These are phyloP conservation scores for Anniella stebbinsi DNA, from an alignment of 2,797 vertebrate species.

Conservation along the genomic window DNA sequence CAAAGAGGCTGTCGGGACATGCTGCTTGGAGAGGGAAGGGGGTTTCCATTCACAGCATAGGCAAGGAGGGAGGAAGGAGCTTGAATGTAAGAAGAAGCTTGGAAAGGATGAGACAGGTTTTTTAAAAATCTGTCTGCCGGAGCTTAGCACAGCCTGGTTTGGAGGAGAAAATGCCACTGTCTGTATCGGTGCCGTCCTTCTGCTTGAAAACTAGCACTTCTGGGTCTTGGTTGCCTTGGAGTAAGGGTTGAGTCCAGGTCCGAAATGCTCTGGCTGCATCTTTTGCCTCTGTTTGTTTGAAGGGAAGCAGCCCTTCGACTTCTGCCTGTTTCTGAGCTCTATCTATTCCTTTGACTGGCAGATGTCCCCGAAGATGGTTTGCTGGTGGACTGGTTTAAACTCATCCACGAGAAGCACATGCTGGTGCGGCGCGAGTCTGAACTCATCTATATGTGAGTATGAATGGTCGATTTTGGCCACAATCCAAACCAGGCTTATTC, in stretches of 20 bases:
- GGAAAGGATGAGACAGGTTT: not conserved
- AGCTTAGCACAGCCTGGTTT: not conserved
- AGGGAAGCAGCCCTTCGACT: not conserved
- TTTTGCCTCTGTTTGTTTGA: not conserved
- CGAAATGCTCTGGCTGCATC: not conserved
- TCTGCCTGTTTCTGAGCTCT: not conserved
- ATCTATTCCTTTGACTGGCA: slow-evolving; percentile 70
- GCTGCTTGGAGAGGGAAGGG: not conserved
- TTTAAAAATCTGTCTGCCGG: no score
- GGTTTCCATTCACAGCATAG: not conserved
- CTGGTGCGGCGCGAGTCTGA: slow-evolving; percentile 88
- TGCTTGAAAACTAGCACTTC: not conserved
- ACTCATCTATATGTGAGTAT: slow-evolving; percentile 90
- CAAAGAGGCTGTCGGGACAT: not conserved
- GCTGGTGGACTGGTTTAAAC: slow-evolving; percentile 90
- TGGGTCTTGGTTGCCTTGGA: not conserved
- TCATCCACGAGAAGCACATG: slow-evolving; percentile 89
- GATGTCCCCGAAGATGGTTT: slow-evolving; percentile 90
- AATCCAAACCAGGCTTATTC: not conserved
- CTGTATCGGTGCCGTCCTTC: no score
- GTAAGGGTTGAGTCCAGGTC: not conserved
- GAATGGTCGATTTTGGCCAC: rapidly evolving
- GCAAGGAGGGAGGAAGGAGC: not conserved
- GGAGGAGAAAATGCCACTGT: not conserved
- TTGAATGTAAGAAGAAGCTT: not conserved